A percentile compares a stretch with the other conserved stretches of the same genome.
These are phyloP conservation scores for Pheosia tremula DNA, from an alignment of 2,888 invertebrate species.

Conservation along the genomic window DNA sequence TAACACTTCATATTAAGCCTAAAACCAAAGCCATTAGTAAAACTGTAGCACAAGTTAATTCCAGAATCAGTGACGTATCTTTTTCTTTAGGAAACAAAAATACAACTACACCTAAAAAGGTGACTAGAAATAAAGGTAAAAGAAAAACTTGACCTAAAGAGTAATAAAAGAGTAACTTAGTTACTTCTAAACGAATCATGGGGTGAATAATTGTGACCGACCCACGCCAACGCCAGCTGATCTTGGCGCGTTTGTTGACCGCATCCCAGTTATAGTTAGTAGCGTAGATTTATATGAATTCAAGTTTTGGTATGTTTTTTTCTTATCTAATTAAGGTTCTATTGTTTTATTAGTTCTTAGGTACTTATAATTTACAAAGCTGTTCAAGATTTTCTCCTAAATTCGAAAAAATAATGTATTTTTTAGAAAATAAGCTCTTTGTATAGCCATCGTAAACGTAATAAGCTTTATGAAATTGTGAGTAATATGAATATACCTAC, in stretches of 20 bases:
- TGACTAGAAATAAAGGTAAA: conserved; percentile 14
- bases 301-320: not conserved
- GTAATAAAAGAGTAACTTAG: too few species aligned
- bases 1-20: conserved; percentile 24
- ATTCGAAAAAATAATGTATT: too few species aligned
- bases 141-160: conserved; percentile 11
- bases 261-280: too few species aligned
- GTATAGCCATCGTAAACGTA: too few species aligned
- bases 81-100: conserved; percentile 30
- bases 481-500: not conserved
- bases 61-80: conserved; percentile 35
- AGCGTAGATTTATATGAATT: not conserved
- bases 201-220: too few species aligned
- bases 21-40: conserved; percentile 14
- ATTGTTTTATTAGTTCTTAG: not conserved
- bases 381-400: too few species aligned
- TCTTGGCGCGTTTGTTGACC: too few species aligned
- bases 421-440: too few species aligned
- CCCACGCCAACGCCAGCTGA: too few species aligned
- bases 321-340: not conserved
- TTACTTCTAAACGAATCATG: too few species aligned
- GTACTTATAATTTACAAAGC: too few species aligned
- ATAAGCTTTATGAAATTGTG: not conserved
- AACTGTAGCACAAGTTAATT: conserved; percentile 16
- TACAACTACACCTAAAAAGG: conserved; percentile 16